Evolutionary conservation across 2,113 vertebrate genomes (phyloP).

Genomic region (Phaetusa simplex): DNA sequence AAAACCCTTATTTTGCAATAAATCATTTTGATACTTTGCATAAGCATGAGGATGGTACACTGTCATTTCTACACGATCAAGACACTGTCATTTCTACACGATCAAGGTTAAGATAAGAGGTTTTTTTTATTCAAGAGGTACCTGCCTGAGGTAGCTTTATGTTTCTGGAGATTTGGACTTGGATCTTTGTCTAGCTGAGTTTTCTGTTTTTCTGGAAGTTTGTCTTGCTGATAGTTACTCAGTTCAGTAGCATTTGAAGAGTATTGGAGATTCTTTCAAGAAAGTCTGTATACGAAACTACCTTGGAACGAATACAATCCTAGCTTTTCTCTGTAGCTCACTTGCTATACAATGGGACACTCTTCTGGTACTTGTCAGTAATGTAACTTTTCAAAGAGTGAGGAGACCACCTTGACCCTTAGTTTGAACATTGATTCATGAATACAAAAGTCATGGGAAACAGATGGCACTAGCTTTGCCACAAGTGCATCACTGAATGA

Average conservation of each 20-base stretch:
- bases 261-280: neutral
- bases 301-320: neutral
- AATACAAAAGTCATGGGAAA: neutral
- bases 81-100: neutral
- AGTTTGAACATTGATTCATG: neutral
- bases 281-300: neutral
- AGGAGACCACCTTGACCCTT: neutral
- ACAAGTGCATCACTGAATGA: neutral
- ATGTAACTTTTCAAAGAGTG: neutral
- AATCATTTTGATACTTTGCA: neutral
- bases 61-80: neutral
- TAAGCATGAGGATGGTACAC: neutral
- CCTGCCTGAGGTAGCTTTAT: neutral
- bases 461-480: neutral
- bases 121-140: neutral
- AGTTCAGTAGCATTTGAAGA: neutral
- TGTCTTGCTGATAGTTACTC: neutral
- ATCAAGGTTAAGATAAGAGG: neutral
- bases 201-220: neutral
- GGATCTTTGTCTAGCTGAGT: neutral
- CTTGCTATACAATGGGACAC: slow-evolving; percentile 27
- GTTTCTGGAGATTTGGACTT: neutral
- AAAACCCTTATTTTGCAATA: neutral
- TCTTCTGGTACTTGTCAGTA: slow-evolving; percentile 31
- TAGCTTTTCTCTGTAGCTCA: neutral